A percentile compares a stretch with the other conserved stretches of the same genome.
phyloP scores from a whole-genome alignment of 2,797 vertebrate species.

The Gymnothorax reevesii region DNA sequence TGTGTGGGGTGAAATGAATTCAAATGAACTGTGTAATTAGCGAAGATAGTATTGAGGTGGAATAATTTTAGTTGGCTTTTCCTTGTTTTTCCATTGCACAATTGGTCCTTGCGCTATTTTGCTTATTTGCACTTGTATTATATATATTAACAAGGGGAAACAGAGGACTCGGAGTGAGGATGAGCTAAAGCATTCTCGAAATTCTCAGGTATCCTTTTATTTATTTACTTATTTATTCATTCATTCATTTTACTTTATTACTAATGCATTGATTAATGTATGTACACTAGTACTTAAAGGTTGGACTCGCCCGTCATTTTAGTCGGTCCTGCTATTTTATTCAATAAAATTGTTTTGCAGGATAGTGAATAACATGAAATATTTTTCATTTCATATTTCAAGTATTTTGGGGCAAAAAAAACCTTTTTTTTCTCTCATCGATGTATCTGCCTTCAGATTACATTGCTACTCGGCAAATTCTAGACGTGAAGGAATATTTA shows the following conservation, averaged over 20 bases:
- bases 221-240: neutral
- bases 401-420: no score
- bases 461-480: no score
- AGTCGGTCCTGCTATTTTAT: no score
- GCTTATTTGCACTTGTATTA: neutral
- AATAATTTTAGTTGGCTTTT: neutral
- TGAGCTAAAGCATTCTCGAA: neutral
- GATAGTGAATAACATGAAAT: no score
- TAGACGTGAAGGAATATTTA: no score
- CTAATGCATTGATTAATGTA: neutral
- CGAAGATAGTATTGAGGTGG: neutral
- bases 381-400: no score
- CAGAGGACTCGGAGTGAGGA: neutral
- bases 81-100: neutral
- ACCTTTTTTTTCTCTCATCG: no score
- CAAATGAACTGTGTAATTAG: neutral
- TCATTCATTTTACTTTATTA: neutral
- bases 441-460: no score
- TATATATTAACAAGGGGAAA: neutral
- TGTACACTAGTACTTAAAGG: neutral
- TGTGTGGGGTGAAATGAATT: neutral
- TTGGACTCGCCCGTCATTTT: neutral
- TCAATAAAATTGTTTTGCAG: no score
- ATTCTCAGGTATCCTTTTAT: neutral
- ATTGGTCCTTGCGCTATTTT: neutral